These are phyloP conservation scores for Drosophila atripex DNA, from an alignment of 2,888 invertebrate genomes.

Conservation along the genomic window DNA sequence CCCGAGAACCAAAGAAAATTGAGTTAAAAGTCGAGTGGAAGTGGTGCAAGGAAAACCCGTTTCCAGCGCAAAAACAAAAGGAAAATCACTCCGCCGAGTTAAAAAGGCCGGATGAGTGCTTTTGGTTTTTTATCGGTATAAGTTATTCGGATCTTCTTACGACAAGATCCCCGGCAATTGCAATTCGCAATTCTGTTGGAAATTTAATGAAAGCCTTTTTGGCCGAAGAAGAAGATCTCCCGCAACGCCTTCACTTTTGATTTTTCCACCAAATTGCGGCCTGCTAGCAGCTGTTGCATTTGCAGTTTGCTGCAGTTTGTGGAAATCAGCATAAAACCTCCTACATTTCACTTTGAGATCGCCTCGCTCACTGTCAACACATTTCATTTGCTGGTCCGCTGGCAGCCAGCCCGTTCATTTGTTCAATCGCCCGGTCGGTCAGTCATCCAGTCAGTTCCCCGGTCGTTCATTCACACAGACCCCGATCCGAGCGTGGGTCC, in stretches of 20 bases:
- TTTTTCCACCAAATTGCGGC: conserved; percentile 60
- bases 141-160: conserved; percentile 18
- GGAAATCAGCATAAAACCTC: conserved; percentile 62
- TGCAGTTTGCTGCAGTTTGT: conserved; percentile 19
- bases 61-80: conserved; percentile 37
- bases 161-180: conserved; percentile 7
- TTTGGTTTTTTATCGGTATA: conserved; percentile 27
- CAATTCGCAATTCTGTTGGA: conserved; percentile 15
- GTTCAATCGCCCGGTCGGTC: conserved; percentile 38
- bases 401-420: conserved; percentile 54
- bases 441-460: conserved; percentile 55
- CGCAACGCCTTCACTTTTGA: conserved; percentile 72
- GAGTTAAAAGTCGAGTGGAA: conserved; percentile 40
- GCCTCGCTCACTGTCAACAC: conserved; percentile 69
- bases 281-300: conserved; percentile 61
- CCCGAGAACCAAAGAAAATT: conserved; percentile 14
- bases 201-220: conserved; percentile 44
- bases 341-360: conserved; percentile 14
- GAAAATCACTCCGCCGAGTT: conserved; percentile 29
- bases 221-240: conserved; percentile 50
- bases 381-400: conserved; percentile 53
- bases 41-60: conserved; percentile 21
- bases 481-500: conserved; percentile 52
- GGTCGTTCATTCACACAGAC: conserved; percentile 53
- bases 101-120: conserved; percentile 26